phyloP scores from a whole-genome alignment of 2,888 invertebrate species.

The Cinara cedri region DNA sequence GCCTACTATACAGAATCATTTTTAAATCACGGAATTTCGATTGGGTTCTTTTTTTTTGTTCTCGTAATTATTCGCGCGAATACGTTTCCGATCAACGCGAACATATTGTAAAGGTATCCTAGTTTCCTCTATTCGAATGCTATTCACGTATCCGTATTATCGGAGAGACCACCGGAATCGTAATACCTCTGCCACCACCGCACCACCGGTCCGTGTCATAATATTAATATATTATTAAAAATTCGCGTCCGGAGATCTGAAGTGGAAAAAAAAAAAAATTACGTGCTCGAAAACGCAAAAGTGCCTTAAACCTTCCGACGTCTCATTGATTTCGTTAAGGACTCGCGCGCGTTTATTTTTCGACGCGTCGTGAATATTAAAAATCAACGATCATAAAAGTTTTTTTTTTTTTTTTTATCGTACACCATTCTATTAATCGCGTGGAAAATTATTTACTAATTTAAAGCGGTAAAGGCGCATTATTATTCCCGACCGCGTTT shows the following conservation, averaged over 20 bases:
- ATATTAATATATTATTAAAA: neutral
- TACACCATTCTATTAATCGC: neutral
- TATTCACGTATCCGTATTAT: too few relatives aligned
- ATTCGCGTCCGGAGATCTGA: constrained; percentile 3
- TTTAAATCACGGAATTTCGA: too few relatives aligned
- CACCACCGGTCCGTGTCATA: too few relatives aligned
- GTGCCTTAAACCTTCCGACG: neutral
- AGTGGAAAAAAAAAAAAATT: constrained; percentile 1
- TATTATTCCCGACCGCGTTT: too few relatives aligned
- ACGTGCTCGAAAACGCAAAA: constrained; percentile 29
- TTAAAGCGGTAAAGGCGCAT: neutral
- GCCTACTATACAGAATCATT: too few relatives aligned
- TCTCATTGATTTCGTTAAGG: constrained; percentile 34
- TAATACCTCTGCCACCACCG: too few relatives aligned
- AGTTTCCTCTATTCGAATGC: too few relatives aligned
- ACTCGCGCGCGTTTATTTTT: constrained; percentile 11
- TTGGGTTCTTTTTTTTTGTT: too few relatives aligned
- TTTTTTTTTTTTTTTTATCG: neutral
- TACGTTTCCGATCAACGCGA: too few relatives aligned
- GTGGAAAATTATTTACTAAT: neutral
- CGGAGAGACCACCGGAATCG: too few relatives aligned
- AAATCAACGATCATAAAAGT: neutral
- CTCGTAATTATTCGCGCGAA: too few relatives aligned
- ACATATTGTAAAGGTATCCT: too few relatives aligned
- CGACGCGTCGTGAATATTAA: constrained; percentile 12